Percentiles rank a stretch among this genome's conserved stretches.
Evolutionary conservation across 2,113 vertebrate species (phyloP).

Genomic region (Gambusia holbrooki): DNA sequence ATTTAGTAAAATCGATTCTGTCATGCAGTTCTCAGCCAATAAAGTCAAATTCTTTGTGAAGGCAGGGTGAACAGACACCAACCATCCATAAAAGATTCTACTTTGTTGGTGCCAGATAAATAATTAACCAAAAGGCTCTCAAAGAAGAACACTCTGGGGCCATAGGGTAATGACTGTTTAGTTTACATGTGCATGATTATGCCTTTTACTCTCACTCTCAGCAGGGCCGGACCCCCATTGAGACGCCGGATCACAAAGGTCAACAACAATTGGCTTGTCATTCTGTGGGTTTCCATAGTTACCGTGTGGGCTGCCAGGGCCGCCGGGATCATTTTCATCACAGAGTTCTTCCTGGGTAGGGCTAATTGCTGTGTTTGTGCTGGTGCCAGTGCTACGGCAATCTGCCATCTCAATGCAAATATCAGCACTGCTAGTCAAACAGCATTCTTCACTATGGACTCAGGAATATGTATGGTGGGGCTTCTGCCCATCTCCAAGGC

Average conservation of each 20-base stretch:
- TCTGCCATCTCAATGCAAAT: constrained; percentile 61
- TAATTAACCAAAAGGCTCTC: constrained; percentile 53
- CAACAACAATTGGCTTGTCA: constrained; percentile 63
- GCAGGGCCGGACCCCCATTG: constrained; percentile 33
- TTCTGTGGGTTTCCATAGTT: constrained; percentile 64
- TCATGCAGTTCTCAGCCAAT: constrained; percentile 41
- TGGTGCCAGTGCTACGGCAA: constrained; percentile 53
- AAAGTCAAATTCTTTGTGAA: constrained; percentile 43
- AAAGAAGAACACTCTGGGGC: constrained; percentile 57
- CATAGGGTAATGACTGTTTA: constrained; percentile 67
- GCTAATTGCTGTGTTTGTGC: constrained; percentile 72
- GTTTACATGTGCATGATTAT: constrained; percentile 71
- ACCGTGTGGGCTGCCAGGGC: constrained; percentile 36
- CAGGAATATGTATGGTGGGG: constrained; percentile 17
- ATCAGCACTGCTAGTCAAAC: constrained; percentile 68
- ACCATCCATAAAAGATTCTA: constrained; percentile 31
- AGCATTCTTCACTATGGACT: constrained; percentile 19
- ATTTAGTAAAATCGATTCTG: constrained; percentile 31
- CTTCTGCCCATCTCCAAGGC: background rate
- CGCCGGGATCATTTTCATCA: constrained; percentile 58
- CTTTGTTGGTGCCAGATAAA: constrained; percentile 60
- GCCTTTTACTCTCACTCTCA: constrained; percentile 60
- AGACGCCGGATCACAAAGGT: constrained; percentile 63
- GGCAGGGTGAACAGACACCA: constrained; percentile 12
- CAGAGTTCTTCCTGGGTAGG: constrained; percentile 45